Percentiles rank a stretch among this genome's conserved stretches.
Conservation (phyloP, 2,797 vertebrate species). For the Peromyscus melanophrys region DNA sequence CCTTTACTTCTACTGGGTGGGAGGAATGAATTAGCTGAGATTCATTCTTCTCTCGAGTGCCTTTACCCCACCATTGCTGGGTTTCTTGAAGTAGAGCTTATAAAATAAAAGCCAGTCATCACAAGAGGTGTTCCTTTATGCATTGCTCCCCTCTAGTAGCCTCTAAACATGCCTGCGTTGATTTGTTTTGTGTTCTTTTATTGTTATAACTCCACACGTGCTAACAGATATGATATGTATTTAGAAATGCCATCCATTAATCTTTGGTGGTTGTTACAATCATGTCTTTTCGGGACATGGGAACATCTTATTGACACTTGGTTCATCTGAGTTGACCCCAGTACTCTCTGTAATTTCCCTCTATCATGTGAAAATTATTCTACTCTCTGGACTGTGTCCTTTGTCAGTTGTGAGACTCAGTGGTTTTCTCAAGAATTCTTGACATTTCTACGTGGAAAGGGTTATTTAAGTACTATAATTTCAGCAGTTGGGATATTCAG, state of each 20-base stretch:
- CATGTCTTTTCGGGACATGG: neutral
- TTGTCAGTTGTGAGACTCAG: neutral
- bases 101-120: neutral
- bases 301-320: neutral
- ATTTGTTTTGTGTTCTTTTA: neutral
- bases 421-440: neutral
- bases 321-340: neutral
- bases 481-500: neutral
- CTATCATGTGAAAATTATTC: constrained; percentile 6
- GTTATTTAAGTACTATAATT: neutral
- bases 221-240: neutral
- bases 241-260: neutral
- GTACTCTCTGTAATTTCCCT: neutral
- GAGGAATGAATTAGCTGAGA: constrained; percentile 3
- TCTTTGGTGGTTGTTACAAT: neutral
- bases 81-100: neutral
- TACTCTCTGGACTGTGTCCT: neutral
- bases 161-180: neutral
- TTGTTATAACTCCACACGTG: neutral
- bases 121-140: neutral
- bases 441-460: neutral
- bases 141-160: neutral
- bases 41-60: neutral
- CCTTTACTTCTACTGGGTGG: neutral
- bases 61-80: neutral